Evolutionary conservation across 1,140 invertebrate species (phyloP).

Genomic region (Charaxes varanes): DNA sequence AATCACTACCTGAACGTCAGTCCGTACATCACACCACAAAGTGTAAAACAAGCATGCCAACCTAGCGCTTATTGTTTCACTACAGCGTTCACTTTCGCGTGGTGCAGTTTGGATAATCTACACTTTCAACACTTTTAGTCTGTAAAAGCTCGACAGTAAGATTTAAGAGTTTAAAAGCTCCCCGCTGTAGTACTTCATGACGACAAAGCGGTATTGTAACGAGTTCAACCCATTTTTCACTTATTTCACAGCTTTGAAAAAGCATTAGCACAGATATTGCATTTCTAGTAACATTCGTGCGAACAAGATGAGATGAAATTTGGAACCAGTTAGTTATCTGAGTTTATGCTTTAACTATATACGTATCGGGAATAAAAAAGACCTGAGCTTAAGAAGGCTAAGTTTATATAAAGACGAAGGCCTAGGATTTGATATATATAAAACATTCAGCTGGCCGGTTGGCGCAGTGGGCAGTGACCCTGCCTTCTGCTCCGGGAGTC

Average conservation of each 20-base stretch:
- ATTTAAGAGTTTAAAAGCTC: slow-evolving; percentile 26
- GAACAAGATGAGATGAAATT: too few relatives aligned
- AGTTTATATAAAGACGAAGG: too few relatives aligned
- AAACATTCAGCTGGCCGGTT: too few relatives aligned
- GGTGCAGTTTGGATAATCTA: slow-evolving; percentile 1
- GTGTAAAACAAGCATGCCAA: not conserved
- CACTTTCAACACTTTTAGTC: slow-evolving; percentile 20
- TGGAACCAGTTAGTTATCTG: too few relatives aligned
- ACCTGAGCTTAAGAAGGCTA: too few relatives aligned
- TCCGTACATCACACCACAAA: slow-evolving; percentile 1
- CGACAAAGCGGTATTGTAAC: slow-evolving; percentile 28
- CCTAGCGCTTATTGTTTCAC: not conserved
- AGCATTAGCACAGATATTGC: too few relatives aligned
- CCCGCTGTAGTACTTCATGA: slow-evolving; percentile 19
- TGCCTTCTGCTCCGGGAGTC: too few relatives aligned
- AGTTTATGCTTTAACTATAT: too few relatives aligned
- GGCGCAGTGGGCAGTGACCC: too few relatives aligned
- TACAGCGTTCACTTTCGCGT: slow-evolving; percentile 1
- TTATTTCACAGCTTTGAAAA: slow-evolving; percentile 13
- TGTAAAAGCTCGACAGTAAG: slow-evolving; percentile 19
- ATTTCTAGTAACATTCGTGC: too few relatives aligned
- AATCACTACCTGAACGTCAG: not conserved
- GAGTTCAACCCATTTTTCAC: slow-evolving; percentile 26
- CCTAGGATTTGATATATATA: too few relatives aligned
- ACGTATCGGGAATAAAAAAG: too few relatives aligned